Conservation (phyloP, 2,888 invertebrate species). For the Pediacus dermestoides region DNA sequence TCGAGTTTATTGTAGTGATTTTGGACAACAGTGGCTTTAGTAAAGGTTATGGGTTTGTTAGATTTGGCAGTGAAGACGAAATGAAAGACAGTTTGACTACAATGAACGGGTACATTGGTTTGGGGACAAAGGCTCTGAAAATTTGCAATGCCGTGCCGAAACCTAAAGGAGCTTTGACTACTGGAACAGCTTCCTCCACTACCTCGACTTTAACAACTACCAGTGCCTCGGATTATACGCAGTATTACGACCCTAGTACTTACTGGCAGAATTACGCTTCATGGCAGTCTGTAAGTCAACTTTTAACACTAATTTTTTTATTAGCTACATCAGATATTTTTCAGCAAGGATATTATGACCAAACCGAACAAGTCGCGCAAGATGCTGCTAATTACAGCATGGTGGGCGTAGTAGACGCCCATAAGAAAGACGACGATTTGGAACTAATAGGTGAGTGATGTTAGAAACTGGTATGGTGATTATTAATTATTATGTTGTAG, state of each 20-base stretch:
- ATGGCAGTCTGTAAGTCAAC: slow-evolving; percentile 56
- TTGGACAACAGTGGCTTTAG: slow-evolving; percentile 85
- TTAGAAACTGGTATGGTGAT: background rate
- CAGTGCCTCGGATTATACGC: slow-evolving; percentile 59
- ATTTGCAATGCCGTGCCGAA: slow-evolving; percentile 92
- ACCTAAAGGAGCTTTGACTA: slow-evolving; percentile 59
- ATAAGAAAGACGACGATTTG: slow-evolving; percentile 60
- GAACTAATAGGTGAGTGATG: slow-evolving; percentile 64
- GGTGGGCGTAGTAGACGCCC: slow-evolving; percentile 33
- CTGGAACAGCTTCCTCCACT: slow-evolving; percentile 46
- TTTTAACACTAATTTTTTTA: background rate
- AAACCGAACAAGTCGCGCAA: slow-evolving; percentile 44
- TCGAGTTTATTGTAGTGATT: slow-evolving; percentile 62
- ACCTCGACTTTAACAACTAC: slow-evolving; percentile 41
- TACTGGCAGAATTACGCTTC: slow-evolving; percentile 86
- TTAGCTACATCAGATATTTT: slow-evolving; percentile 17
- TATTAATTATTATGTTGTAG: too few species aligned
- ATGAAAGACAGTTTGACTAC: slow-evolving; percentile 88
- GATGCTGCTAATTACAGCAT: slow-evolving; percentile 20
- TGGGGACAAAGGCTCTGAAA: slow-evolving; percentile 84
- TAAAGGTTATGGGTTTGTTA: slow-evolving; percentile 93
- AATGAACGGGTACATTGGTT: slow-evolving; percentile 89
- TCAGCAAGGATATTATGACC: slow-evolving; percentile 50
- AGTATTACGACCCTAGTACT: slow-evolving; percentile 78
- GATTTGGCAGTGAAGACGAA: slow-evolving; percentile 90